Evolutionary conservation across 2,113 vertebrate species (phyloP).

Genomic region (Pristiophorus japonicus): DNA sequence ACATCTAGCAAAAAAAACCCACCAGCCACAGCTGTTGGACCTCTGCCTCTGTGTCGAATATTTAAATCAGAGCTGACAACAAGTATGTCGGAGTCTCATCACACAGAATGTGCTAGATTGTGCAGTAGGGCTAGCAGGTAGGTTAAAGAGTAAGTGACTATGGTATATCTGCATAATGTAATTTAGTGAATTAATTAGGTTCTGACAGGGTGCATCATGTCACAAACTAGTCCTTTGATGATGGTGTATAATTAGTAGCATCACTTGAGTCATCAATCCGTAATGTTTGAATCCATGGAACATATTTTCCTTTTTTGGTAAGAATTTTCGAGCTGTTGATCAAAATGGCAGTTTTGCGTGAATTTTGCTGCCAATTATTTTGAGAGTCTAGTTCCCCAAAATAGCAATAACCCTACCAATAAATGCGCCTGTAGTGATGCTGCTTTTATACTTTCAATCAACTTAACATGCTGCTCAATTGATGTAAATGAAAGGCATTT

Average conservation of each 20-base stretch:
- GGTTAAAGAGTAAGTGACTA: background rate
- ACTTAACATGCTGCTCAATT: background rate
- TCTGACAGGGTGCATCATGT: background rate
- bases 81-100: background rate
- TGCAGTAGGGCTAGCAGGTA: background rate
- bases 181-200: background rate
- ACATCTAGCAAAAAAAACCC: background rate
- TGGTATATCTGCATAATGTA: constrained; percentile 1
- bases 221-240: background rate
- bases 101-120: background rate
- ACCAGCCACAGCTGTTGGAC: background rate
- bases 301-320: background rate
- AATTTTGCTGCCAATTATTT: background rate
- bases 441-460: background rate
- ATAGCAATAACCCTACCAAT: background rate
- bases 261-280: background rate
- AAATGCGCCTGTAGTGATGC: background rate
- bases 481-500: background rate
- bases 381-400: too few species aligned
- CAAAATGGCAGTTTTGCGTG: background rate
- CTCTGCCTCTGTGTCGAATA: background rate
- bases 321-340: background rate
- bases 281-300: background rate
- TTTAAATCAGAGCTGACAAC: constrained; percentile 22
- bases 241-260: background rate